Conservation (phyloP, 2,888 invertebrate species). For the Drosophila rubida region DNA sequence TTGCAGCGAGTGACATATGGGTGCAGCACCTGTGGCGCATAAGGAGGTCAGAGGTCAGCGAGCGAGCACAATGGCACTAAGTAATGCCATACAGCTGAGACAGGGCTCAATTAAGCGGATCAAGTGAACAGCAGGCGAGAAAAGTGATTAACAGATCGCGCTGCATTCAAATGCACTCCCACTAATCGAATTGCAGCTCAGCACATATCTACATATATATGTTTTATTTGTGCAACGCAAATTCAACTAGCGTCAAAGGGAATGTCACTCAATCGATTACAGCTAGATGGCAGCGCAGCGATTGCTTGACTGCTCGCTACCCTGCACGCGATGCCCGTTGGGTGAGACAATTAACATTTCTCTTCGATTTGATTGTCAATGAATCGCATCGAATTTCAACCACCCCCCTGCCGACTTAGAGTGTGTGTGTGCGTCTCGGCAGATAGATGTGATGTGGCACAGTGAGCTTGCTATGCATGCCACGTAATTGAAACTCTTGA, state of each 20-base stretch:
- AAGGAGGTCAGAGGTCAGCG: not conserved
- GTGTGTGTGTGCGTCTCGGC: constrained; percentile 6
- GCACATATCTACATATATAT: constrained; percentile 4
- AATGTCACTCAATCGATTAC: constrained; percentile 1
- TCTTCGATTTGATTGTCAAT: constrained; percentile 7
- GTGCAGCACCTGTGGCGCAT: constrained; percentile 19
- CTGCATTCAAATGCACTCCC: constrained; percentile 37
- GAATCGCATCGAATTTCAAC: constrained; percentile 3
- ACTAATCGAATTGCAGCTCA: constrained; percentile 38
- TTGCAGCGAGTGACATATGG: constrained; percentile 18
- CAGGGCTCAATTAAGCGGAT: constrained; percentile 18
- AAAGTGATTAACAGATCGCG: constrained; percentile 45
- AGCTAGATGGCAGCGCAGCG: not conserved
- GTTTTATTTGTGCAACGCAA: constrained; percentile 20
- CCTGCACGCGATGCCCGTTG: not conserved
- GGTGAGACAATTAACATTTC: constrained; percentile 30
- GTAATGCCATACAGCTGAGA: constrained; percentile 63
- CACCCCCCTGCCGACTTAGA: not conserved
- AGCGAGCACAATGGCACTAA: constrained; percentile 69
- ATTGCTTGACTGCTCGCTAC: not conserved
- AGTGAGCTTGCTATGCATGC: constrained; percentile 51
- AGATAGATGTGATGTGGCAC: constrained; percentile 54
- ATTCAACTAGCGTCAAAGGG: not conserved
- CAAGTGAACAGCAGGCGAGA: constrained; percentile 24
- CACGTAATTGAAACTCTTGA: constrained; percentile 71